Conservation (phyloP, 23 tunicate genomes). For the Aplidium turbinatum region DNA sequence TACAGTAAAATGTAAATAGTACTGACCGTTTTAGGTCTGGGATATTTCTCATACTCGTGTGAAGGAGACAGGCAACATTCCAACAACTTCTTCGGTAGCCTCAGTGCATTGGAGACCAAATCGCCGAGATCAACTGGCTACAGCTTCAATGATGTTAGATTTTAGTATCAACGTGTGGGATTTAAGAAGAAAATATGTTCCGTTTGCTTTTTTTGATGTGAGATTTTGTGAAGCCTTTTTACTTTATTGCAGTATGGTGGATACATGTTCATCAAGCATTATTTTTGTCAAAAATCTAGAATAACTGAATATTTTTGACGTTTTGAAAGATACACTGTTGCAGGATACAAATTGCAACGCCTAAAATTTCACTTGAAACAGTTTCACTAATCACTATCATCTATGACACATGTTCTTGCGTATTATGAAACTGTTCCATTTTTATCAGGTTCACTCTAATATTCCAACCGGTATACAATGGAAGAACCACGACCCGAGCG, state of each 20-base stretch:
- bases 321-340: no score
- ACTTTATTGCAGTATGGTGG: neutral
- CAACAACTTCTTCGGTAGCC: slow-evolving; percentile 65
- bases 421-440: no score
- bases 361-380: no score
- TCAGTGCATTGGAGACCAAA: slow-evolving; percentile 72
- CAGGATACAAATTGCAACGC: no score
- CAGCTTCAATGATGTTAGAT: slow-evolving; percentile 78
- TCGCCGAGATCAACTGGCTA: slow-evolving; percentile 72
- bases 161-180: slow-evolving; percentile 81
- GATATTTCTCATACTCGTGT: slow-evolving; percentile 24
- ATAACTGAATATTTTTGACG: no score
- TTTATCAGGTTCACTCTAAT: slow-evolving; percentile 39
- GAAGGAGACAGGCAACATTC: slow-evolving; percentile 32
- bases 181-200: slow-evolving; percentile 65
- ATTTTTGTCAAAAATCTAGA: no score
- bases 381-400: no score
- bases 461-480: slow-evolving; percentile 73
- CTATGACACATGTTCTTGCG: no score
- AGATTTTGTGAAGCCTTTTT: neutral
- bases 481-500: slow-evolving; percentile 59
- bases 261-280: no score
- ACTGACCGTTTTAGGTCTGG: slow-evolving; percentile 55
- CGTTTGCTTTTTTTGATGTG: slow-evolving; percentile 78
- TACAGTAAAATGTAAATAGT: no score